Evolutionary conservation across 2,888 invertebrate genomes (phyloP).

Genomic region (Athalia cordata): DNA sequence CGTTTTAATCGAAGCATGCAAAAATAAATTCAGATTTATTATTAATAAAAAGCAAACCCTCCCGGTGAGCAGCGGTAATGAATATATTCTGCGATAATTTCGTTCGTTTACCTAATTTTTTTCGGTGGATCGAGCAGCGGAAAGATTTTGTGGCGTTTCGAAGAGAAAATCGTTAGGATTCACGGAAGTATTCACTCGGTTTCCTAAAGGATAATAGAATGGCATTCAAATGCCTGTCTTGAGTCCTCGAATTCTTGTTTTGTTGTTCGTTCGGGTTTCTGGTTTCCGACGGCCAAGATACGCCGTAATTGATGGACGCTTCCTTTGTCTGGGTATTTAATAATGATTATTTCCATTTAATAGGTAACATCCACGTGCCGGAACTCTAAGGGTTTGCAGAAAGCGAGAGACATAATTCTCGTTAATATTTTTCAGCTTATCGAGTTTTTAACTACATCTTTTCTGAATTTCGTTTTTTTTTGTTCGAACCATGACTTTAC

Average conservation of each 20-base stretch:
- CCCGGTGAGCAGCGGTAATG: no score
- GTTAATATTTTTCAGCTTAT: no score
- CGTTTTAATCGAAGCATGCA: no score
- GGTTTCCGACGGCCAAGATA: background rate
- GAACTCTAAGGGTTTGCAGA: background rate
- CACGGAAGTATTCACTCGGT: no score
- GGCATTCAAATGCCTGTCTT: constrained; percentile 7
- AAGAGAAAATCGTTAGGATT: background rate
- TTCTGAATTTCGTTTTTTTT: constrained; percentile 2
- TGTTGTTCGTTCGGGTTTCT: background rate
- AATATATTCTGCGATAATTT: no score
- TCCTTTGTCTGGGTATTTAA: constrained; percentile 18
- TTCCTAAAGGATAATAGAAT: no score
- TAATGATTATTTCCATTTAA: constrained; percentile 16
- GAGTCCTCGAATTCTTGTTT: constrained; percentile 14
- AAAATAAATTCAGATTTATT: no score
- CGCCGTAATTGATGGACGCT: constrained; percentile 27
- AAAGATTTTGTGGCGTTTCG: no score
- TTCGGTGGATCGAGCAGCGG: no score
- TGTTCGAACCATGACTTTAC: no score
- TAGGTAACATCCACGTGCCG: background rate
- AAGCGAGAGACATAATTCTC: constrained; percentile 8
- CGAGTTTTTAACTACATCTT: background rate
- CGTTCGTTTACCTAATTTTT: no score
- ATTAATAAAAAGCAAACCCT: no score